phyloP scores from a whole-genome alignment of 92 coral and sea anemone genomes.

The Epizoanthus fatuus region DNA sequence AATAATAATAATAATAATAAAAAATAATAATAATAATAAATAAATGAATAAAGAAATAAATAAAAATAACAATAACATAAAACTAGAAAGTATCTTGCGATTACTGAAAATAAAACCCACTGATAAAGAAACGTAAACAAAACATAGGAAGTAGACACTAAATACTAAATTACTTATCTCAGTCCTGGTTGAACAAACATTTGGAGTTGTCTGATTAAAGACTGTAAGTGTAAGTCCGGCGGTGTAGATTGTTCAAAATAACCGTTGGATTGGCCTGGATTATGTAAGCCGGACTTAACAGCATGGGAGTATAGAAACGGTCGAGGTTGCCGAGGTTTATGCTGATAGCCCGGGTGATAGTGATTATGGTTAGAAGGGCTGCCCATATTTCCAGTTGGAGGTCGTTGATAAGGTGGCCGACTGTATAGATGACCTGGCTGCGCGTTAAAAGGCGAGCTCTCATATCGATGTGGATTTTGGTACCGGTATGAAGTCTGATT shows the following conservation, averaged over 20 bases:
- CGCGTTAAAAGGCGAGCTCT: slow-evolving; percentile 6
- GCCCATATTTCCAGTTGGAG: neutral
- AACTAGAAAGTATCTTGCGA: neutral
- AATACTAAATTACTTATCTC: slow-evolving; percentile 10
- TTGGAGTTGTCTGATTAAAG: slow-evolving; percentile 13
- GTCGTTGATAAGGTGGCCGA: neutral
- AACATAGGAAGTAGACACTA: slow-evolving; percentile 8
- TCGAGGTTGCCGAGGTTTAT: slow-evolving; percentile 2
- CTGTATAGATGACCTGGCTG: slow-evolving; percentile 1
- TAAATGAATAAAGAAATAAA: neutral
- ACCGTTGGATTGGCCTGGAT: slow-evolving; percentile 11
- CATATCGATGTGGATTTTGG: neutral
- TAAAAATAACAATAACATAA: neutral
- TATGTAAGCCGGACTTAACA: slow-evolving; percentile 7
- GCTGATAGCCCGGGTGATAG: neutral
- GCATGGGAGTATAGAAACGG: slow-evolving; percentile 6
- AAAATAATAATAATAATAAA: too few relatives aligned
- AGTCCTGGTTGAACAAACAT: neutral
- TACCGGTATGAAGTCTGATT: neutral
- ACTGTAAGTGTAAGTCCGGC: neutral
- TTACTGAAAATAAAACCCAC: neutral
- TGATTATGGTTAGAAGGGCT: slow-evolving; percentile 1
- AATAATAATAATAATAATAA: too few relatives aligned
- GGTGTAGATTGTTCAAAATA: slow-evolving; percentile 12
- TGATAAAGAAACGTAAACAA: neutral